Evolutionary conservation across 2,888 invertebrate genomes (phyloP), one percentile per base, ranked within the genome.

Genomic region (Ischnura elegans): DNA sequence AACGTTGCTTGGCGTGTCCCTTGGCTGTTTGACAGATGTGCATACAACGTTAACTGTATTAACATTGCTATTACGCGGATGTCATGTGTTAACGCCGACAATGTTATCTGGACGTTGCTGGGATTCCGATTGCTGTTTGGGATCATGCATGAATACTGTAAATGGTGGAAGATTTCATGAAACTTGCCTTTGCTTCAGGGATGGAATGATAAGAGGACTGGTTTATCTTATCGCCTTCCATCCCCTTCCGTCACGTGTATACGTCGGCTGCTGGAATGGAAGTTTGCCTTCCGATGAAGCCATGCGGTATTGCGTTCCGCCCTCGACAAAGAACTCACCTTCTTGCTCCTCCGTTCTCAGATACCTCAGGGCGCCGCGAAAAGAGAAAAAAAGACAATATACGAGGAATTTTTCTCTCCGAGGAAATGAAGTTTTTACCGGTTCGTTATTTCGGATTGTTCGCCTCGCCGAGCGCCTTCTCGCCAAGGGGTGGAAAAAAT

Each of bases 381-480:
- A 76, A 36, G n/a, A 36, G n/a, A n/a, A n/a, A n/a, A n/a, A n/a
- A n/a, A n/a, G n/a, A n/a, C n/a, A n/a, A n/a, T n/a, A 76, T 29
- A 76, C 36, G 76, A 76, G 76, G 36, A 76, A 76, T 76, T 36
- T 76, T n/a, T 76, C 36, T 36, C 76, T 51, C 51, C 51, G 10
- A 13, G 36, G 76, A 36, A 76, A 76, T 36, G 76, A 76, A 76
- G 76, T 76, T 76, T 76, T 76, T 76, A 76, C 76, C 76, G 76
- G 76, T 76, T 76, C 76, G 76, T 76, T 76, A 76, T 76, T 76
- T 76, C 76, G 76, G 36, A 76, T 76, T 76, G 76, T 76, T 76
- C 76, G 76, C 76, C 13, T 76, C 76, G 76, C 25, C 36, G 36
- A 13, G 76, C 6, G 29, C 36, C 36, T 76, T 36, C 8, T 76